Percentiles rank a stretch among this genome's conserved stretches.
Conservation (phyloP, 2,888 invertebrate species). For the Orchestes rusci region DNA sequence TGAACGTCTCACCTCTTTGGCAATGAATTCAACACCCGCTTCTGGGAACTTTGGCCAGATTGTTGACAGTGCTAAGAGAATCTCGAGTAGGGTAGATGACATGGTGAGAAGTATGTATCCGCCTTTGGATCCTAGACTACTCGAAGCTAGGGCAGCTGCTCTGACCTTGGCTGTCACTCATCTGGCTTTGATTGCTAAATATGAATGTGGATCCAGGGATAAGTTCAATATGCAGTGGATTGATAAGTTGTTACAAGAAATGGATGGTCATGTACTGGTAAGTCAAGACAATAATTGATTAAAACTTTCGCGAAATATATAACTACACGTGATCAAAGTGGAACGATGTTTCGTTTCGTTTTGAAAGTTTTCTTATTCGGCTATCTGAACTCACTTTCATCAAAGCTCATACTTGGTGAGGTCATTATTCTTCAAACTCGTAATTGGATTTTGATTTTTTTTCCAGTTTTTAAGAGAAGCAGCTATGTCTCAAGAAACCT, state of each 20-base stretch:
- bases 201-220: slow-evolving; percentile 48
- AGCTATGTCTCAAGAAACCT: slow-evolving; percentile 46
- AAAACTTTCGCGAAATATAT: no score
- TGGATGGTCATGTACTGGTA: slow-evolving; percentile 58
- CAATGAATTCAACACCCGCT: slow-evolving; percentile 48
- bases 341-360: no score
- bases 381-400: no score
- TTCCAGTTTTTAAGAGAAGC: slow-evolving; percentile 47
- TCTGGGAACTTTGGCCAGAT: slow-evolving; percentile 43
- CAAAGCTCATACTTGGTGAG: no score
- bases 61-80: slow-evolving; percentile 55
- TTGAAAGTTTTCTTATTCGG: no score
- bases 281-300: no score
- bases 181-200: slow-evolving; percentile 57
- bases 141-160: slow-evolving; percentile 62
- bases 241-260: slow-evolving; percentile 55
- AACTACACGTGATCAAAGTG: no score
- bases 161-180: slow-evolving; percentile 60
- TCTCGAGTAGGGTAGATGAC: slow-evolving; percentile 63
- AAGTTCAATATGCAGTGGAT: slow-evolving; percentile 51
- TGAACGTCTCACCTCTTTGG: slow-evolving; percentile 60
- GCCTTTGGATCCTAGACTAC: slow-evolving; percentile 58
- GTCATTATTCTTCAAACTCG: no score
- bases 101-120: slow-evolving; percentile 65
- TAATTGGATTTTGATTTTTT: slow-evolving; percentile 1